phyloP scores from a whole-genome alignment of 2,113 vertebrate species.

The Dascyllus trimaculatus region DNA sequence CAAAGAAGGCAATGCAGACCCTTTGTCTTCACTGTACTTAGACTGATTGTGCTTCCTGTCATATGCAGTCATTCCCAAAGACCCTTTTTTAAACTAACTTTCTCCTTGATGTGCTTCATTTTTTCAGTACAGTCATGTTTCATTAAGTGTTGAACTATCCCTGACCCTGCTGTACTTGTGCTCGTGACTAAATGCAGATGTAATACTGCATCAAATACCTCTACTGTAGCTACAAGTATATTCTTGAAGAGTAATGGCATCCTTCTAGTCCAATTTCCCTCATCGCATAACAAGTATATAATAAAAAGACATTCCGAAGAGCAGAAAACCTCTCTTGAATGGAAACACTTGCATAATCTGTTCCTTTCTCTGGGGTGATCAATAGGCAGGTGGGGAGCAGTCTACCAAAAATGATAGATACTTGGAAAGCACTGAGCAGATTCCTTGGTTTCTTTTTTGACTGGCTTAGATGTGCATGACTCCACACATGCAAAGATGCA shows the following conservation, averaged over 20 bases:
- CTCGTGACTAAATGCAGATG: not conserved
- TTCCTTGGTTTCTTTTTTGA: not conserved
- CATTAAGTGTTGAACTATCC: not conserved
- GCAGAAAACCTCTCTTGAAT: not conserved
- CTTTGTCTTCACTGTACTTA: too few species aligned
- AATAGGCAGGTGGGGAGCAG: not conserved
- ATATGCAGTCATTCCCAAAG: too few species aligned
- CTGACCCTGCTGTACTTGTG: not conserved
- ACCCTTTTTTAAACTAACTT: too few species aligned
- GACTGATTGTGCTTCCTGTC: too few species aligned
- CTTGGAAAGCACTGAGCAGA: conserved; percentile 1
- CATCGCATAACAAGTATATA: conserved; percentile 4
- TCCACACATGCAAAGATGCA: not conserved
- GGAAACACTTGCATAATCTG: not conserved
- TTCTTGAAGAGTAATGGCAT: conserved; percentile 2
- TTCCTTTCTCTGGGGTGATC: not conserved
- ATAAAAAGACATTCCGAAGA: conserved; percentile 2
- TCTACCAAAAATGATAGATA: not conserved
- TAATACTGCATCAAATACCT: not conserved
- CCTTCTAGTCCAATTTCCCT: conserved; percentile 3
- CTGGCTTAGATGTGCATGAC: not conserved
- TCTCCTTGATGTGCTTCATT: too few species aligned
- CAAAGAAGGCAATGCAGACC: too few species aligned
- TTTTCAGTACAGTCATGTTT: too few species aligned
- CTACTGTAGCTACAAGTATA: not conserved